Evolutionary conservation across 2,113 vertebrate genomes (phyloP), one percentile per base, ranked within the genome.

Genomic region (Alectura lathami): DNA sequence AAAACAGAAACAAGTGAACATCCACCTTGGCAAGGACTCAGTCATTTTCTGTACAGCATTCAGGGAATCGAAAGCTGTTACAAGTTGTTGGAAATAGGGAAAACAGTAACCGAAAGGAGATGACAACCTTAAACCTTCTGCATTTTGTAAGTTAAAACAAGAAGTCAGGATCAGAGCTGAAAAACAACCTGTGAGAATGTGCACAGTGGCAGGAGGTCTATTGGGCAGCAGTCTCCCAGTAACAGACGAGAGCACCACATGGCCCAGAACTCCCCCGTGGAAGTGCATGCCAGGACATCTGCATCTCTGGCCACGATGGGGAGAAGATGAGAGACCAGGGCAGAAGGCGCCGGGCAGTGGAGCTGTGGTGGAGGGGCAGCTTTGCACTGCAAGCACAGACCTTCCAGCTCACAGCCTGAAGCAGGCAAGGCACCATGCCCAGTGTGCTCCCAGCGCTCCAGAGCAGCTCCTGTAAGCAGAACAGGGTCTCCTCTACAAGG

Each of bases 1-100:
- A 89, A 88, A 94, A 14, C 81, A 89, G 78, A 96, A 88, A 91
- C 54, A 80, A 95, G 47, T 30, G 83, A 96, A 85, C 36, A 80
- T 88, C 80, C 26, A 68, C 79, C 64, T 83, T 89, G 85, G 82
- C 89, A 95, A 88, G 27, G 60, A 67, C 30, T 70, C 66, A 67
- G 2, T 57, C 9, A n/a, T 77, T 62, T 92, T 94, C 86, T 70
- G 15, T 43, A 68, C 60, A 86, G 64, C 64, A 72, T n/a, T 86
- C 21, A 5, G 22, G 36, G 68, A 90, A 93, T 67, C 6, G 5
- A 89, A 94, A 95, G 34, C 60, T 78, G 68, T 63, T 86, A 64
- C 47, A 75, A 89, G 45, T 62, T 83, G 76, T 34, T 86, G 32
- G 68, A 48, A 89, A 80, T 32, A 66, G 9, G 26, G 26, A 76